Base-by-base conservation (phyloP, 92 coral and sea anemone species). In the Blastomussa wellsi region DNA sequence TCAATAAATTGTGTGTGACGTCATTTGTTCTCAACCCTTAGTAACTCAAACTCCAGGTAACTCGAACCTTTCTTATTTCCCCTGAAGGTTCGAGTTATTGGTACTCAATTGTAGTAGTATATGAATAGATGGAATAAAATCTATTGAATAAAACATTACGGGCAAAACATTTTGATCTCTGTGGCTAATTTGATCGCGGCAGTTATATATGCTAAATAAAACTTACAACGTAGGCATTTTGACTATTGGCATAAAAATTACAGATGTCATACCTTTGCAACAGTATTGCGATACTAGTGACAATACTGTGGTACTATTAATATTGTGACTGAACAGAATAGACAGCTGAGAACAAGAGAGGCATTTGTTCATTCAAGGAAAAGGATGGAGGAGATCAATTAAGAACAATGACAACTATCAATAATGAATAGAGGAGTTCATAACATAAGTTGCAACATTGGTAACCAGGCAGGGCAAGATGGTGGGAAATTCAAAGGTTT, bases 331-430 rank as follows among this genome's bases (percentile, higher is more conserved):
- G 57, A 79, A n/a, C n/a, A n/a, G n/a, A n/a, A n/a, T n/a, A n/a
- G n/a, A n/a, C 84, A 64, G 31, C 0, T 26, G 4, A 19, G 36
- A 57, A 59, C 42, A 57, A 39, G 31, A 24, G 48, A 51, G 68
- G 81, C 19, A 32, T 77, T 77, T 77, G 44, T 77, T 52, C 19
- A 52, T 33, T 37, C 69, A 57, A 78, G 82, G 33, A 55, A 53
- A 22, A 78, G 37, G 70, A 28, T 78, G 17, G 70, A 79, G 82
- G 35, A 35, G 47, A 59, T 35, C 38, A 79, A 37, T 79, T 37
- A 19, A 59, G 36, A 57, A 78, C 81, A 28, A 52, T 77, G 37
- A 44, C 6, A 78, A 79, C 82, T 37, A 79, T 60, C 73, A 20
- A 77, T 77, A 77, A 39, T 69, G 37, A 69, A 69, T 33, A 26